phyloP scores from a whole-genome alignment of 1,140 invertebrate species.

The Papilio machaon region DNA sequence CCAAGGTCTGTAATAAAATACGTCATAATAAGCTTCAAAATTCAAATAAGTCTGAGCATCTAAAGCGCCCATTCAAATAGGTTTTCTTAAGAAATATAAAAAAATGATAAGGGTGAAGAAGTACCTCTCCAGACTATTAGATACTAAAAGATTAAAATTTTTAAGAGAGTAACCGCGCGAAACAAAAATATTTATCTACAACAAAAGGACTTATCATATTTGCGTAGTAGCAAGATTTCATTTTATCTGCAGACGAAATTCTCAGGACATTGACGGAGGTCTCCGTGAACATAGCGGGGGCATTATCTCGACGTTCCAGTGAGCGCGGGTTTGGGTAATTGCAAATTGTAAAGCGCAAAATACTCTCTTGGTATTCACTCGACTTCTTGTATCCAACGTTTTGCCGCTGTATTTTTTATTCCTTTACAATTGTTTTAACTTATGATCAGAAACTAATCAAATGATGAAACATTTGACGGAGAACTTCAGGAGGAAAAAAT shows the following conservation, averaged over 20 bases:
- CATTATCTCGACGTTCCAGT: conserved; percentile 60
- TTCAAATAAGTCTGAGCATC: background rate
- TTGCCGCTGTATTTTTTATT: background rate
- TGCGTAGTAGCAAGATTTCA: conserved; percentile 45
- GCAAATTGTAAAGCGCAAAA: conserved; percentile 42
- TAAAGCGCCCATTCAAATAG: background rate
- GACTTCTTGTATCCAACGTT: background rate
- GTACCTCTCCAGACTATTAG: background rate
- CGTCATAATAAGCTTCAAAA: background rate
- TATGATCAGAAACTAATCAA: no score
- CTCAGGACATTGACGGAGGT: conserved; percentile 55
- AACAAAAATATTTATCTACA: conserved; percentile 7
- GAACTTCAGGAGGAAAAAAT: no score
- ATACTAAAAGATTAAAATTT: background rate
- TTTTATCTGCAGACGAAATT: conserved; percentile 58
- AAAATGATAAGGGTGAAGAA: background rate
- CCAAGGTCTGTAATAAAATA: background rate
- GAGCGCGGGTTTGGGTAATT: conserved; percentile 46
- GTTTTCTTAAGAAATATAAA: background rate
- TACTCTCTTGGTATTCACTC: conserved; percentile 20
- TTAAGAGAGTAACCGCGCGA: background rate
- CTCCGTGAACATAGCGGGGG: conserved; percentile 41
- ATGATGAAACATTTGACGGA: no score
- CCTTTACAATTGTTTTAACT: no score
- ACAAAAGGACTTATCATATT: conserved; percentile 29